Percentiles rank a stretch among this genome's conserved stretches.
Conservation (phyloP, 2,113 vertebrate genomes). For the Coptodon bakossiorum region DNA sequence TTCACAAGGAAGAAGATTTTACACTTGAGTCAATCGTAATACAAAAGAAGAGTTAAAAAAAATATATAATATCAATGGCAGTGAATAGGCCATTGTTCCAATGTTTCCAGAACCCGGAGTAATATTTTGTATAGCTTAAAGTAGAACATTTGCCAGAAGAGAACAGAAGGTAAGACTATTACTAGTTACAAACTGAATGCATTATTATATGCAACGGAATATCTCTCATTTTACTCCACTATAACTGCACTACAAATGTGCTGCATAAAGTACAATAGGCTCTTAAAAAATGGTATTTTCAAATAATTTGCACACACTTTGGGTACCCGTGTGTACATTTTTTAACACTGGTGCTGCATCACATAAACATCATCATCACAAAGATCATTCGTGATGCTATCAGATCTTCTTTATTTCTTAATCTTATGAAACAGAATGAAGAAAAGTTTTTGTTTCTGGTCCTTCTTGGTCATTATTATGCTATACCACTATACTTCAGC, state of each 20-base stretch:
- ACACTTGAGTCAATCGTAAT: not conserved
- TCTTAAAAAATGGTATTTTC: not conserved
- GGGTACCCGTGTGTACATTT: not conserved
- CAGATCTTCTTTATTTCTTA: not conserved
- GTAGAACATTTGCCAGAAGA: not conserved
- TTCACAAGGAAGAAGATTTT: not conserved
- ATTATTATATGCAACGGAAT: not conserved
- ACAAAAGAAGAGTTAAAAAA: not conserved
- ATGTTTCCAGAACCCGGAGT: not conserved
- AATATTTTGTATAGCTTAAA: not conserved
- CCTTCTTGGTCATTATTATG: not conserved
- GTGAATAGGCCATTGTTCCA: not conserved
- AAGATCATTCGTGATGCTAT: not conserved
- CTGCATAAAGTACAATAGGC: not conserved
- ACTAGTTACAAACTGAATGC: not conserved
- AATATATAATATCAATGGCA: not conserved
- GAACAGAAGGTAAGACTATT: not conserved
- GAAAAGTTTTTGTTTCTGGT: not conserved
- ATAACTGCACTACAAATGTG: not conserved
- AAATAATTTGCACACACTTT: not conserved
- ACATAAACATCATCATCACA: not conserved
- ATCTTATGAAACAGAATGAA: not conserved
- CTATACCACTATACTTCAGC: not conserved
- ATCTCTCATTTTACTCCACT: not conserved
- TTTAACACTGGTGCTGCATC: not conserved